Percentiles rank a stretch among this genome's conserved stretches.
Evolutionary conservation across 2,888 invertebrate species (phyloP).

Genomic region (Autographa pulchrina): DNA sequence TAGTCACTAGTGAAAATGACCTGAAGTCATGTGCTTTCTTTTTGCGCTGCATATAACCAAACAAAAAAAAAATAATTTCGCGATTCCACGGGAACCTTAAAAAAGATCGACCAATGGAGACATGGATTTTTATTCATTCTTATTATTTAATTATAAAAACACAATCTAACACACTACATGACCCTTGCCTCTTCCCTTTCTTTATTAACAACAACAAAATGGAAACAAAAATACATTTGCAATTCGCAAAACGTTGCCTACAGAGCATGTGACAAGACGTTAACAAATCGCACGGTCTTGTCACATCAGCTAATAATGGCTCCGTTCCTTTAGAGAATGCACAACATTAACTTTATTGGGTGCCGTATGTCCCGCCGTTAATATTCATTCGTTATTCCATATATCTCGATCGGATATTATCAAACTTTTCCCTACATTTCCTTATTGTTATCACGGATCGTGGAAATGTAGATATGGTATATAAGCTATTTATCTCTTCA

Average conservation of each 20-base stretch:
- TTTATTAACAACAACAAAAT: not conserved
- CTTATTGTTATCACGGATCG: not conserved
- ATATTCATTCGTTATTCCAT: slow-evolving; percentile 35
- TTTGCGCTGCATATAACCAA: too few species aligned
- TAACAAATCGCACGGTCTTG: not conserved
- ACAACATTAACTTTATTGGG: slow-evolving; percentile 21
- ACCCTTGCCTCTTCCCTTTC: not conserved
- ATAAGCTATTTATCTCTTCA: too few species aligned
- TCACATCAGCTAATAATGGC: not conserved
- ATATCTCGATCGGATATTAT: slow-evolving; percentile 21
- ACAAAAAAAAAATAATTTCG: too few species aligned
- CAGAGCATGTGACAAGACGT: not conserved
- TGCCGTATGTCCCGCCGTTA: slow-evolving; percentile 12
- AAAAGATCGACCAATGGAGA: too few species aligned
- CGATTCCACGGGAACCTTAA: too few species aligned
- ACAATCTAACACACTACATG: too few species aligned
- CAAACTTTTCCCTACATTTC: slow-evolving; percentile 31
- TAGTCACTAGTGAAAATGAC: too few species aligned
- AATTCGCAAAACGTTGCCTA: not conserved
- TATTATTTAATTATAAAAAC: too few species aligned
- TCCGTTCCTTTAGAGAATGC: not conserved
- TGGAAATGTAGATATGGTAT: slow-evolving; percentile 8
- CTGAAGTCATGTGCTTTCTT: too few species aligned
- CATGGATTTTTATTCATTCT: too few species aligned
- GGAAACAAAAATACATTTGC: not conserved